Evolutionary conservation across 2,113 vertebrate species (phyloP).

Genomic region (Azemiops feae): DNA sequence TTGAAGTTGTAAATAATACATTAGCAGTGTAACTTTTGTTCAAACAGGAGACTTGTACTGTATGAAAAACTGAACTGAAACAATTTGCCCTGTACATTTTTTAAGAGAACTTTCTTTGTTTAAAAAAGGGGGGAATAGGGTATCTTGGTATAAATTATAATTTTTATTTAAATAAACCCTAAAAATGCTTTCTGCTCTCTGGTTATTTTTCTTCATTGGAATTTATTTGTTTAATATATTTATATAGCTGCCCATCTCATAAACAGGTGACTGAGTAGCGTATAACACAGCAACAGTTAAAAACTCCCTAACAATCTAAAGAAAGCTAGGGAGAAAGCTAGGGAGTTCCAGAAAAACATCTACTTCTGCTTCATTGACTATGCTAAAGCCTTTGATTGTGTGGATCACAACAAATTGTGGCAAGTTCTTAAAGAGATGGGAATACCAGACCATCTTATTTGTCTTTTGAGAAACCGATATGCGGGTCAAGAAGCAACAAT

Average conservation of each 20-base stretch:
- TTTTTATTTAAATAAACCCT: constrained; percentile 80
- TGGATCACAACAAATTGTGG: too few species aligned
- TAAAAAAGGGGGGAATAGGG: constrained; percentile 63
- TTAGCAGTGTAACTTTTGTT: constrained; percentile 67
- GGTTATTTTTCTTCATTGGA: neutral
- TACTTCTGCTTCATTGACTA: too few species aligned
- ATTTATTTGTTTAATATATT: neutral
- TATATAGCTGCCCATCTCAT: neutral
- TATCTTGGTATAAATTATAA: constrained; percentile 81
- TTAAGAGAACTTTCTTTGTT: constrained; percentile 75
- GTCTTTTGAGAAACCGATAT: too few species aligned
- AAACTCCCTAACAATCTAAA: neutral
- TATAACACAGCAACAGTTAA: neutral
- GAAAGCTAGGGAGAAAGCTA: too few species aligned
- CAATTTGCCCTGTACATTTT: constrained; percentile 70
- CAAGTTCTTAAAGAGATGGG: too few species aligned
- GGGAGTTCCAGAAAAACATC: too few species aligned
- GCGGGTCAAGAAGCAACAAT: too few species aligned
- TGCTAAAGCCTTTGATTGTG: too few species aligned
- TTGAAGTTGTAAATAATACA: constrained; percentile 72
- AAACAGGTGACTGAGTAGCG: neutral
- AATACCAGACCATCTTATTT: too few species aligned
- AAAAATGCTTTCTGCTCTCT: constrained; percentile 68
- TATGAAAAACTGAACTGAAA: constrained; percentile 65
- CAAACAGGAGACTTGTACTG: constrained; percentile 63